Conservation (phyloP, 2,888 invertebrate genomes). For the Ellobium chinense region DNA sequence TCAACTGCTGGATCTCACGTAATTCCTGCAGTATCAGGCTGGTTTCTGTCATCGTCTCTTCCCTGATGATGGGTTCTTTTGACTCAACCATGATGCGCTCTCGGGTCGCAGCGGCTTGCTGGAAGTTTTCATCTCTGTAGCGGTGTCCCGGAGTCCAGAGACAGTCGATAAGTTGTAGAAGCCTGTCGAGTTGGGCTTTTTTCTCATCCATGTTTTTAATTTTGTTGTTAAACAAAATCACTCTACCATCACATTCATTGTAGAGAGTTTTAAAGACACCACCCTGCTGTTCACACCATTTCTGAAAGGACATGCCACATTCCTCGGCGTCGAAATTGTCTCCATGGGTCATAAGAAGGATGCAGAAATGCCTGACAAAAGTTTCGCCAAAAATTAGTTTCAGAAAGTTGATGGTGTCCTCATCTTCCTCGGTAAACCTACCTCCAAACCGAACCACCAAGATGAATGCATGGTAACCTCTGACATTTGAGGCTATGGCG, state of each 20-base stretch:
- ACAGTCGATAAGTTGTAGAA: neutral
- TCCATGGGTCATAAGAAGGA: neutral
- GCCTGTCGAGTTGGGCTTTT: neutral
- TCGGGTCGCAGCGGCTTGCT: neutral
- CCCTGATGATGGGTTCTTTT: neutral
- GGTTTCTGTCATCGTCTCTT: neutral
- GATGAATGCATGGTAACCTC: neutral
- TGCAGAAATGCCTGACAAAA: constrained; percentile 3
- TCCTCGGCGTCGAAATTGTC: neutral
- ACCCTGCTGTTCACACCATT: neutral
- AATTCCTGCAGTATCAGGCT: neutral
- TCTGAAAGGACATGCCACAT: neutral
- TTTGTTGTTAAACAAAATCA: neutral
- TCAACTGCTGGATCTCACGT: neutral
- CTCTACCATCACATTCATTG: neutral
- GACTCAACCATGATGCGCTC: neutral
- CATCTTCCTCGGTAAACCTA: neutral
- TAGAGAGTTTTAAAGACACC: neutral
- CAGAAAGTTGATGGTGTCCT: neutral
- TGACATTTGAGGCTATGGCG: neutral
- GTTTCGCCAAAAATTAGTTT: constrained; percentile 1
- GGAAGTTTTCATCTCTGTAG: neutral
- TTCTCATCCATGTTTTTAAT: neutral
- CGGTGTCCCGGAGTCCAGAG: neutral
- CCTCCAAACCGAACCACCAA: neutral